Base-by-base conservation (phyloP, 2,113 vertebrate genomes). In the Boleophthalmus pectinirostris region DNA sequence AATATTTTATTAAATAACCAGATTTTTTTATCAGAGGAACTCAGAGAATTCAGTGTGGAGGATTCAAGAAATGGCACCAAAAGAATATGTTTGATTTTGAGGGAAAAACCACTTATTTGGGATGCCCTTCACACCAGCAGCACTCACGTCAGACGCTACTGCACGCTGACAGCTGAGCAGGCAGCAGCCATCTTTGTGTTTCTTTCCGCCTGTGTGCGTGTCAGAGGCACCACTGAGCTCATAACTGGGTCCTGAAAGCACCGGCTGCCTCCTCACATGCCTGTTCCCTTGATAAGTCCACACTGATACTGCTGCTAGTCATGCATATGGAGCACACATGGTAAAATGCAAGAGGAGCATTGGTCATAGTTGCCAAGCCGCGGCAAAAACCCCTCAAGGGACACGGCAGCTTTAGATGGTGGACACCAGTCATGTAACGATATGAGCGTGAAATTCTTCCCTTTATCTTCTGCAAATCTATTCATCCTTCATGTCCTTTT, bases 171-270 rank as follows among this genome's bases (percentile, higher is more conserved):
- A 83, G 73, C 33, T 64, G 72, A 70, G 77, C 79, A 74, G 10
- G 72, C 78, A 68, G 86, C 82, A 5, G 90, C 90, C 91, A 92
- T 92, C 81, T 92, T 92, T 92, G 82, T 69, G 69, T 87, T 80
- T 73, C 78, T 73, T 65, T 72, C 68, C 77, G 68, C 66, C 46
- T 82, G 75, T 75, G 69, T 82, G 82, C 70, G 45, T 87, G 82
- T 90, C 79, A 82, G 71, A 82, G 70, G 76, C 77, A 85, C 75
- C 77, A 77, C 82, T 66, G 74, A 87, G 83, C 63, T 66, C 33
- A 64, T 46, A 18, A 12, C 63, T 49, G 82, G 86, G 89, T 90
- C 88, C 91, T 90, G 25, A 70, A 57, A 81, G 68, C 3, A 25
- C 54, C 68, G 82, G 87, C 80, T 84, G 88, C 79, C 88, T 84